Evolutionary conservation across 2,797 vertebrate genomes (phyloP).

Genomic region (Alca torda): DNA sequence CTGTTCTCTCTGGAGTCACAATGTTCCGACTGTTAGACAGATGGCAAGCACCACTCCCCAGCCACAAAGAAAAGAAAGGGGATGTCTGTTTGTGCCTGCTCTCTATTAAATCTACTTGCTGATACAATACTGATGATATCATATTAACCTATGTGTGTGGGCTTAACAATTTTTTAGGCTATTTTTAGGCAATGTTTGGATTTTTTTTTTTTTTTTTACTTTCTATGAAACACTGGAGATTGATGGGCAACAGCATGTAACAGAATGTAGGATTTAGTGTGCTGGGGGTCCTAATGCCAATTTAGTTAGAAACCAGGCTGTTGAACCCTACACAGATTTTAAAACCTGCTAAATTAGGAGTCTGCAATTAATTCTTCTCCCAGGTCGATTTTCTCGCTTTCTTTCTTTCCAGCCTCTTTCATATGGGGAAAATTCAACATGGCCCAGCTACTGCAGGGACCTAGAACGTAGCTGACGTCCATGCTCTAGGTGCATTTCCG

Average conservation of each 20-base stretch:
- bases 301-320: background rate
- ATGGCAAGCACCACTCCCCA: background rate
- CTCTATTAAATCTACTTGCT: background rate
- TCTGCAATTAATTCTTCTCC: background rate
- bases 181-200: background rate
- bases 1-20: background rate
- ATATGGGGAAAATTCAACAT: background rate
- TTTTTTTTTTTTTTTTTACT: background rate
- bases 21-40: background rate
- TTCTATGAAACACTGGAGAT: background rate
- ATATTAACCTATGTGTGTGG: too few relatives aligned
- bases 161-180: background rate
- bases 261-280: background rate
- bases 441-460: background rate
- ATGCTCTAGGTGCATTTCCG: background rate
- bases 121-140: background rate
- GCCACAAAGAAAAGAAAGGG: background rate
- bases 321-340: background rate
- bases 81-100: background rate
- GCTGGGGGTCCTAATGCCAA: background rate
- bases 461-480: rapidly evolving
- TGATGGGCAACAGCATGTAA: background rate
- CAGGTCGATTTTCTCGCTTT: background rate
- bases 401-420: background rate
- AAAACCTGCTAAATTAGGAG: background rate